A percentile compares a stretch with the other conserved stretches of the same genome.
Evolutionary conservation across 2,888 invertebrate species (phyloP).

Genomic region (Cantharis rustica): DNA sequence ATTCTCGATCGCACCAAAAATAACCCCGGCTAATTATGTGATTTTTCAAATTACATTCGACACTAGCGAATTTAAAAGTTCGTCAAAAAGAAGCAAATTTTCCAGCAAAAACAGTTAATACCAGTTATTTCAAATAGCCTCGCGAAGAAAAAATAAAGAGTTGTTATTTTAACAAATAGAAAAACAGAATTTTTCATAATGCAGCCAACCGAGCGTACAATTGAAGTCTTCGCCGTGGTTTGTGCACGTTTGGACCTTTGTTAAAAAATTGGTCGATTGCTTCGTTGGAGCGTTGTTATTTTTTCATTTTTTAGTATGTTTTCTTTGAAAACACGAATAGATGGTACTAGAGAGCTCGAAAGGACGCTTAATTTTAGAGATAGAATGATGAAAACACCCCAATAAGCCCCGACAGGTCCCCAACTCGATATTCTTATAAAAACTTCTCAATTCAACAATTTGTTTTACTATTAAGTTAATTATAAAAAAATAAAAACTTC

Average conservation of each 20-base stretch:
- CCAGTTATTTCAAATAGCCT: slow-evolving; percentile 26
- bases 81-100: slow-evolving; percentile 5
- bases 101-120: slow-evolving; percentile 19
- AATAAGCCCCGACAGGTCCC: not conserved
- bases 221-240: not conserved
- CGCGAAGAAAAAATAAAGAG: slow-evolving; percentile 36
- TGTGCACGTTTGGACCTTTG: not conserved
- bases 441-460: not conserved
- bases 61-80: not conserved
- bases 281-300: slow-evolving; percentile 47
- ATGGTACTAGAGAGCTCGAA: slow-evolving; percentile 34
- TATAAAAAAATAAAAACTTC: not conserved
- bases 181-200: slow-evolving; percentile 39
- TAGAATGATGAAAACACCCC: slow-evolving; percentile 7
- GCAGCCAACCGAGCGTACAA: slow-evolving; percentile 24
- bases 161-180: slow-evolving; percentile 43
- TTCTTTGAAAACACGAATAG: slow-evolving; percentile 52
- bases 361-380: slow-evolving; percentile 9
- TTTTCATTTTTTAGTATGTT: slow-evolving; percentile 55
- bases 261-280: slow-evolving; percentile 13
- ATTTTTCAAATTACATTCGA: not conserved
- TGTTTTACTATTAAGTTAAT: not conserved
- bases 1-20: not conserved
- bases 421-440: not conserved
- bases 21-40: not conserved